Evolutionary conservation across 2,888 invertebrate species (phyloP), one percentile per base, ranked within the genome.

Genomic region (Cactoblastis cactorum): DNA sequence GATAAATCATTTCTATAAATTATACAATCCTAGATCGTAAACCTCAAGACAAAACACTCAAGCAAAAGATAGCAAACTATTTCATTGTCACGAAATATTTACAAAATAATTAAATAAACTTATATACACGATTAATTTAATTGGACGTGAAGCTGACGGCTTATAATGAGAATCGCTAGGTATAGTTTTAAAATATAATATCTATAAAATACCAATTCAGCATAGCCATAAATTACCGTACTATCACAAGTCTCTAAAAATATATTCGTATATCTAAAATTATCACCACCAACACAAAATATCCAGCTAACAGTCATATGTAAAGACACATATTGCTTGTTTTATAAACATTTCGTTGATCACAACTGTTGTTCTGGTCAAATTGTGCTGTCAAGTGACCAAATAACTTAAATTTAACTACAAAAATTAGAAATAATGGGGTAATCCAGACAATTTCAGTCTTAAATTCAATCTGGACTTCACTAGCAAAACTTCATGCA

Each of bases 221-320:
- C 65, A 65, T 70, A 67, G 69, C 69, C 63, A 54, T 57, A 24
- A 61, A 38, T 55, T 54, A 61, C 55, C 55, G 53, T 57, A 62
- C 59, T 62, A 69, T 67, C 67, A 69, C 67, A 69, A 56, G 64
- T 61, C 58, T 57, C 63, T 65, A 60, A 67, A 51, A 57, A 60
- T 58, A 54, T 64, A 24, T 47, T 54, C 39, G 49, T 59, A 53
- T 54, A 59, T 28, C 48, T 34, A 34, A 11, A 22, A 35, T 3
- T 4, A 54, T 56, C 57, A 50, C 55, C 58, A 53, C 37, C 57
- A 2, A 17, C 37, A 37, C 37, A 37, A 17, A 35, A 37, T 37
- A 9, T 2, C 17, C 11, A 37, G 17, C 9, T 1, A 3, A 35
- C 35, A 35, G n/a, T n/a, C n/a, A n/a, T n/a, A n/a, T n/a, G n/a